Percentiles rank a stretch among this genome's conserved stretches.
Evolutionary conservation across 92 coral and sea anemone genomes (phyloP).

Genomic region (Bergia puertoricense): DNA sequence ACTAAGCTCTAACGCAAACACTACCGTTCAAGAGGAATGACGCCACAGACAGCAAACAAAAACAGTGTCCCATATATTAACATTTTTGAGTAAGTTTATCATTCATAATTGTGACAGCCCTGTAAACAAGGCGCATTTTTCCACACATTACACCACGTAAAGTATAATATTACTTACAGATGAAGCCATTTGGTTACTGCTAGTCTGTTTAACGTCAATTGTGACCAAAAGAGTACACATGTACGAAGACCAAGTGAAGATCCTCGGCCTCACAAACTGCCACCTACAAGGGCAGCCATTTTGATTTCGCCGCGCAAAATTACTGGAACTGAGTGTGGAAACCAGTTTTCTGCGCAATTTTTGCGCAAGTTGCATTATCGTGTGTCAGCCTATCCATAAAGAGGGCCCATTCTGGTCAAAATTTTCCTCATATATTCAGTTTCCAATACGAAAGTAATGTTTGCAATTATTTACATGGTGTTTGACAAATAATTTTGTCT

Average conservation of each 20-base stretch:
- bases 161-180: neutral
- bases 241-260: neutral
- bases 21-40: slow-evolving; percentile 22
- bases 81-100: neutral
- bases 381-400: too few species aligned
- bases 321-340: neutral
- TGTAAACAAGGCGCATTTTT: neutral
- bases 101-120: slow-evolving; percentile 1
- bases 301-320: neutral
- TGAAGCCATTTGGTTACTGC: neutral
- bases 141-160: neutral
- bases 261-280: too few species aligned
- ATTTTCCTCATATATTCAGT: too few species aligned
- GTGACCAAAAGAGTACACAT: neutral
- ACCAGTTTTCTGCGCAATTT: too few species aligned
- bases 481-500: too few species aligned
- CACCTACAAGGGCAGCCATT: neutral
- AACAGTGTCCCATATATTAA: neutral
- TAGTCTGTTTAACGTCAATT: neutral
- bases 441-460: too few species aligned
- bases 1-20: slow-evolving; percentile 39
- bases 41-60: slow-evolving; percentile 36
- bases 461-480: too few species aligned
- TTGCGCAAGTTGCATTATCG: too few species aligned
- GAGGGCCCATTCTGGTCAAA: too few species aligned